Conservation (phyloP, 2,888 invertebrate genomes). For the Drosophila peninsularis region DNA sequence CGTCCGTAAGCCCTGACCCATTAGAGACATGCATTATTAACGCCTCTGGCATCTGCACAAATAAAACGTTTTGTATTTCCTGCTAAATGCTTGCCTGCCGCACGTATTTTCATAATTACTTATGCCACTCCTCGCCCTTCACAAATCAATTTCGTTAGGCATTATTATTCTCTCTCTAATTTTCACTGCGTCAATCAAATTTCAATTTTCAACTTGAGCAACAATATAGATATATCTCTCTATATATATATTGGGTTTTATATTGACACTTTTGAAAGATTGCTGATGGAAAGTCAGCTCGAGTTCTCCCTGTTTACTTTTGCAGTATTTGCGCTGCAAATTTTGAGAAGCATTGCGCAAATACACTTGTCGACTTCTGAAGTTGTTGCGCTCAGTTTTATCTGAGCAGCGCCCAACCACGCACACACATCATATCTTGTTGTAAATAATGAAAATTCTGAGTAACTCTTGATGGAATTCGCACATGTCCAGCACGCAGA, state of each 20-base stretch:
- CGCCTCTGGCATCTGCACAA: constrained; percentile 23
- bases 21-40: constrained; percentile 72
- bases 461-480: constrained; percentile 36
- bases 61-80: constrained; percentile 21
- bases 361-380: constrained; percentile 52
- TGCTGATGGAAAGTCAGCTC: constrained; percentile 26
- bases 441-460: constrained; percentile 56
- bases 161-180: constrained; percentile 17
- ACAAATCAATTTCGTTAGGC: constrained; percentile 52
- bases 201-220: constrained; percentile 26
- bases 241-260: constrained; percentile 6
- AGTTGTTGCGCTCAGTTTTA: constrained; percentile 25
- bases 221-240: neutral
- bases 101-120: constrained; percentile 42
- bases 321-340: constrained; percentile 40
- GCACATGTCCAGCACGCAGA: constrained; percentile 37
- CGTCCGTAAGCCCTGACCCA: constrained; percentile 56
- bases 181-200: constrained; percentile 32
- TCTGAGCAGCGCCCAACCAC: constrained; percentile 12
- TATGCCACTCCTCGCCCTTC: constrained; percentile 32
- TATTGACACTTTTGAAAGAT: constrained; percentile 53
- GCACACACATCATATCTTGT: constrained; percentile 25
- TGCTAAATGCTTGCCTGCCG: constrained; percentile 48
- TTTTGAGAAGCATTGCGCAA: constrained; percentile 58
- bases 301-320: constrained; percentile 15